A percentile compares a stretch with the other conserved stretches of the same genome.
Evolutionary conservation across 1,140 invertebrate species (phyloP).

Genomic region (Dreissena rostriformis): DNA sequence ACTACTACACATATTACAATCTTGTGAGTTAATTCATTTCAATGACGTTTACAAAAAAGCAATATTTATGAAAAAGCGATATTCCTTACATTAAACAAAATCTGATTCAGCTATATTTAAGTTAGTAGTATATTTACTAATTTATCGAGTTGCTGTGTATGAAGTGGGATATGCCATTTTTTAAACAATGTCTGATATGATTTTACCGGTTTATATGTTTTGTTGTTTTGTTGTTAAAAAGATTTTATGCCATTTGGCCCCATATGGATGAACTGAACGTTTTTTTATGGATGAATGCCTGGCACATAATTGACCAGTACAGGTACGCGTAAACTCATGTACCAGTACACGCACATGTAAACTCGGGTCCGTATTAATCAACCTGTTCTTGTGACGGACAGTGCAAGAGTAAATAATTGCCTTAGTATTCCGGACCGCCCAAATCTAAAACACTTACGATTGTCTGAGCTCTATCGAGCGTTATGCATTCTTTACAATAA

Average conservation of each 20-base stretch:
- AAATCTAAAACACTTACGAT: no score
- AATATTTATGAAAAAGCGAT: background rate
- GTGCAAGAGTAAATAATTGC: no score
- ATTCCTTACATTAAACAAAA: background rate
- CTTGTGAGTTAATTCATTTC: no score
- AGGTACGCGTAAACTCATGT: slow-evolving; percentile 59
- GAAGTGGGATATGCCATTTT: background rate
- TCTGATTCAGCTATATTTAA: no score
- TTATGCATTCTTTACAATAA: no score
- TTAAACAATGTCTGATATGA: background rate
- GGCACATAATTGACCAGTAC: slow-evolving; percentile 72
- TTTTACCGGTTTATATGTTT: background rate
- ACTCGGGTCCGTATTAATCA: no score
- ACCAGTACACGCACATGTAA: no score
- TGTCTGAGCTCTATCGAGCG: no score
- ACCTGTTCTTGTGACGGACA: no score
- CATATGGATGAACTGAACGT: background rate
- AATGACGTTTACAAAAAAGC: no score
- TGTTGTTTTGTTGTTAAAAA: slow-evolving; percentile 4
- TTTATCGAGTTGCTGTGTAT: background rate
- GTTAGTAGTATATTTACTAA: background rate
- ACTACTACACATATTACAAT: no score
- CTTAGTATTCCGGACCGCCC: no score
- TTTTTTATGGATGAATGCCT: slow-evolving; percentile 74
- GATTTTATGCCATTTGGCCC: slow-evolving; percentile 28